Percentiles rank a stretch among this genome's conserved stretches.
Conservation (phyloP, 2,888 invertebrate genomes). For the Andrena dorsata region DNA sequence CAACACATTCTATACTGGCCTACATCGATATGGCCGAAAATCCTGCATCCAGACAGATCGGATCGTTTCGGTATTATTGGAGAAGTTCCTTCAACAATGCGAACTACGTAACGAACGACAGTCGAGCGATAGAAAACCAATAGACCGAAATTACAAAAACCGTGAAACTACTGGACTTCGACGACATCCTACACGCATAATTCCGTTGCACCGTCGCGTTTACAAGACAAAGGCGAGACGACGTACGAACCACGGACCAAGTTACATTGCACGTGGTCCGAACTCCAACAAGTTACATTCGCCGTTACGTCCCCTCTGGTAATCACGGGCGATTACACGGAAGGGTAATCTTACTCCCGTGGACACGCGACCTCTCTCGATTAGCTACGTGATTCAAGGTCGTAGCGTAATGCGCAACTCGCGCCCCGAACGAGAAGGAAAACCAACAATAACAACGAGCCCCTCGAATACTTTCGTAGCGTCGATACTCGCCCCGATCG, state of each 20-base stretch:
- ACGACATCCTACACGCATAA: conserved; percentile 6
- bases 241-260: background rate
- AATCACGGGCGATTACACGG: conserved; percentile 24
- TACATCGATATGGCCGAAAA: conserved; percentile 63
- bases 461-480: background rate
- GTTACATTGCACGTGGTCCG: conserved; percentile 59
- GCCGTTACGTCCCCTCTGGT: conserved; percentile 32
- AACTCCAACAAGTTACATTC: conserved; percentile 56
- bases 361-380: conserved; percentile 57
- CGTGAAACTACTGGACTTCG: conserved; percentile 17
- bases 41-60: conserved; percentile 6
- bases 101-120: background rate
- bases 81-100: background rate
- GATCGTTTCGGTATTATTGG: conserved; percentile 5
- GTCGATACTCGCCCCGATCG: background rate
- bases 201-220: too few relatives aligned
- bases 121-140: background rate
- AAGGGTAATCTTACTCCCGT: conserved; percentile 16
- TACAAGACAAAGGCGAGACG: background rate
- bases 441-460: conserved; percentile 60
- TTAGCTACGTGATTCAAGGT: conserved; percentile 63
- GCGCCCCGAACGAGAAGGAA: conserved; percentile 31
- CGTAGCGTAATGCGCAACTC: conserved; percentile 57
- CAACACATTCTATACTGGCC: conserved; percentile 71
- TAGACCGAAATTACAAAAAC: background rate